These are phyloP conservation scores for Bombus consobrinus DNA, from an alignment of 1,140 invertebrate species.

Conservation along the genomic window DNA sequence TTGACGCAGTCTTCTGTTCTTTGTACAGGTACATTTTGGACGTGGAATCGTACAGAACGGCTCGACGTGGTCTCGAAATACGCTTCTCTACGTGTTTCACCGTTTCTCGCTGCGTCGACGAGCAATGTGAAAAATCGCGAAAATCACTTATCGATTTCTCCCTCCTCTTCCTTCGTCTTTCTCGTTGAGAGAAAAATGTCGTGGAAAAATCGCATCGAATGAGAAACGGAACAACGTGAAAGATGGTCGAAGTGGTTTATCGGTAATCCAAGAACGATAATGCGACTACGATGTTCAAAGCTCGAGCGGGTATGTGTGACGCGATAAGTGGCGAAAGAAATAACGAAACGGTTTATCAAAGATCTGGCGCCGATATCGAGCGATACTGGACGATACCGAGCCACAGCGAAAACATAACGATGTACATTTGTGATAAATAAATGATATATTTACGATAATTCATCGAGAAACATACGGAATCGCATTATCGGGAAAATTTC, in stretches of 20 bases:
- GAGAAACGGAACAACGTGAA: not conserved
- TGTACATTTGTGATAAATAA: constrained; percentile 8
- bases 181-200: not conserved
- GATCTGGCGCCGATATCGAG: constrained; percentile 13
- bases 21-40: not conserved
- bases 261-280: constrained; percentile 23
- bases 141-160: constrained; percentile 3
- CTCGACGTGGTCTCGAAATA: not conserved
- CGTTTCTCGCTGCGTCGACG: not conserved
- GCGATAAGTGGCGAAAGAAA: constrained; percentile 23
- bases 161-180: not conserved
- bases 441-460: not conserved
- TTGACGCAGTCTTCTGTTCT: not conserved
- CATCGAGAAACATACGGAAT: constrained; percentile 4
- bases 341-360: constrained; percentile 24
- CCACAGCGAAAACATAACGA: constrained; percentile 23
- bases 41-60: not conserved
- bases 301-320: too few relatives aligned
- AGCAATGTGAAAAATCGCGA: not conserved
- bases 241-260: constrained; percentile 10
- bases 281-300: constrained; percentile 30
- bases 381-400: too few relatives aligned
- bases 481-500: not conserved
- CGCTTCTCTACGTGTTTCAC: not conserved
- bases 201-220: not conserved